Conservation (phyloP, 2,888 invertebrate genomes). For the Drosophila borealis region DNA sequence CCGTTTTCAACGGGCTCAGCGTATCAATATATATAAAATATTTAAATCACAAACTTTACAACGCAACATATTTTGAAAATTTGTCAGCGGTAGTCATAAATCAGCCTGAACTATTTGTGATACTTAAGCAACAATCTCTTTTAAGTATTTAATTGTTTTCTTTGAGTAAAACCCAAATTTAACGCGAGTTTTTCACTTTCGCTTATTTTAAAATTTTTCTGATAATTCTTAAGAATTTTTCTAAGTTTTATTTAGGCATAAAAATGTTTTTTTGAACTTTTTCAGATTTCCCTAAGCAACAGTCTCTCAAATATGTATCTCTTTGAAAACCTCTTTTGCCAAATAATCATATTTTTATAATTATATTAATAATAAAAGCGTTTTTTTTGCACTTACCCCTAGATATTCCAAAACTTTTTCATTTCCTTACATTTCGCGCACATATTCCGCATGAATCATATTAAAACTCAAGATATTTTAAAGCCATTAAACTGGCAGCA, state of each 20-base stretch:
- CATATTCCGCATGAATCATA: slow-evolving; percentile 7
- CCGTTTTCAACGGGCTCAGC: too few relatives aligned
- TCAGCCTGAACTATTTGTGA: too few relatives aligned
- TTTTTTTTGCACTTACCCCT: not conserved
- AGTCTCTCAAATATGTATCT: not conserved
- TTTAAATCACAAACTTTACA: too few relatives aligned
- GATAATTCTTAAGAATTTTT: not conserved
- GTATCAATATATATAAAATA: too few relatives aligned
- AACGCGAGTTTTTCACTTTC: too few relatives aligned
- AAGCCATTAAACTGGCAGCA: slow-evolving; percentile 13
- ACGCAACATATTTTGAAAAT: not conserved
- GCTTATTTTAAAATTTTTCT: not conserved
- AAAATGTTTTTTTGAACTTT: not conserved
- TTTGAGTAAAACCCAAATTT: not conserved
- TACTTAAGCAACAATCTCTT: too few relatives aligned
- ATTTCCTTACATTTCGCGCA: not conserved
- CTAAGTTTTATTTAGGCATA: not conserved
- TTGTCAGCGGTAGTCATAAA: too few relatives aligned
- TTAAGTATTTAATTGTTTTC: not conserved
- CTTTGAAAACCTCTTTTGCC: too few relatives aligned
- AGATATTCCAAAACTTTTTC: not conserved
- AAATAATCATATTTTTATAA: not conserved
- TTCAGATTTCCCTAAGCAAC: not conserved
- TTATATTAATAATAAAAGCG: not conserved
- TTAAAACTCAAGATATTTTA: slow-evolving; percentile 5